phyloP scores from a whole-genome alignment of 2,888 invertebrate genomes.

The Crepidodera aurea region DNA sequence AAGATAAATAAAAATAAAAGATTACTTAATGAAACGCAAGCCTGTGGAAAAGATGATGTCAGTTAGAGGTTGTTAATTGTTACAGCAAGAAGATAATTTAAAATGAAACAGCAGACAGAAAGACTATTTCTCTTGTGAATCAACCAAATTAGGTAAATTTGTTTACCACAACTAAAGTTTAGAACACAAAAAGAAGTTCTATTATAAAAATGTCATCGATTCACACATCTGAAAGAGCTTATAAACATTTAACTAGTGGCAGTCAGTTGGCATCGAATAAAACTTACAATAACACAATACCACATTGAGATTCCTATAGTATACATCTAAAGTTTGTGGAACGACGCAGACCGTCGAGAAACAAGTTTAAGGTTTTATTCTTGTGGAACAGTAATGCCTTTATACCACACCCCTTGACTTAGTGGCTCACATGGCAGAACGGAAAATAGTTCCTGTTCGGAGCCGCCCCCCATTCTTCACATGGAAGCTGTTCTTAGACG shows the following conservation, averaged over 20 bases:
- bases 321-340: conserved; percentile 9
- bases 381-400: conserved; percentile 35
- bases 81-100: too few species aligned
- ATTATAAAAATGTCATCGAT: too few species aligned
- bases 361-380: conserved; percentile 40
- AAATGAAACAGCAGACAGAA: too few species aligned
- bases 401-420: conserved; percentile 31
- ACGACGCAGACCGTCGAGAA: background rate
- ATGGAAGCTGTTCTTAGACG: background rate
- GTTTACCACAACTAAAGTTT: too few species aligned
- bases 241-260: background rate
- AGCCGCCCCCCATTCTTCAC: conserved; percentile 28
- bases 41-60: too few species aligned
- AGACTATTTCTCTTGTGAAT: too few species aligned
- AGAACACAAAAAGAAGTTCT: too few species aligned
- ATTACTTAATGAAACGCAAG: too few species aligned
- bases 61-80: too few species aligned
- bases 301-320: background rate
- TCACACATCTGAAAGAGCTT: too few species aligned
- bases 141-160: too few species aligned
- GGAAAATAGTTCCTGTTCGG: conserved; percentile 33
- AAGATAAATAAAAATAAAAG: too few species aligned
- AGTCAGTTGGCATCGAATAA: background rate
- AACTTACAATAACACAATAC: conserved; percentile 5
- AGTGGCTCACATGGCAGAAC: conserved; percentile 31